phyloP scores from a whole-genome alignment of 2,888 invertebrate species.

The Saturnia pavonia region DNA sequence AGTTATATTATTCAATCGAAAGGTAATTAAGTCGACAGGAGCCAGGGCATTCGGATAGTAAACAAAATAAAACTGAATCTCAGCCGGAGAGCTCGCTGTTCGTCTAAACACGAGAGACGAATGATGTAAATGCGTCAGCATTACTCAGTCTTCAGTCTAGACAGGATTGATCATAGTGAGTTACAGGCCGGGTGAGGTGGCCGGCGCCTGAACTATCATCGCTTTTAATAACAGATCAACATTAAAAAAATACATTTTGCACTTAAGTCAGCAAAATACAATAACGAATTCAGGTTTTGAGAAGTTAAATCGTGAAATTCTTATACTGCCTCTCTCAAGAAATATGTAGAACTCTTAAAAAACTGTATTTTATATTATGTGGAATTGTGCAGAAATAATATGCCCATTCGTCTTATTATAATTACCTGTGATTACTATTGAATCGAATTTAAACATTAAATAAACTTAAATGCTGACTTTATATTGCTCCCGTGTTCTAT shows the following conservation, averaged over 20 bases:
- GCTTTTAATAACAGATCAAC: slow-evolving; percentile 1
- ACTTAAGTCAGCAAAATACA: background rate
- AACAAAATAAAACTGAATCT: slow-evolving; percentile 10
- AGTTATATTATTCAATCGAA: background rate
- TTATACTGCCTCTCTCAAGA: background rate
- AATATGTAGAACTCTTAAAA: background rate
- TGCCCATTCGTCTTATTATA: background rate
- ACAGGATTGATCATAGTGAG: slow-evolving; percentile 11
- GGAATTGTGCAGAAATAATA: background rate
- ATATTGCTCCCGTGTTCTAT: background rate
- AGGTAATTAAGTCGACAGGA: slow-evolving; percentile 3
- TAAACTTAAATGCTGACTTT: background rate
- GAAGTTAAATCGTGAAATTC: background rate
- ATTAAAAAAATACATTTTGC: background rate
- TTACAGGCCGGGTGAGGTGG: background rate
- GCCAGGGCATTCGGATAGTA: slow-evolving; percentile 11
- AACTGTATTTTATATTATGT: too few relatives aligned
- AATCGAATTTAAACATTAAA: background rate
- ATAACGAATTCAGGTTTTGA: background rate
- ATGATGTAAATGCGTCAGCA: slow-evolving; percentile 13
- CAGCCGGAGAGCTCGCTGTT: slow-evolving; percentile 1
- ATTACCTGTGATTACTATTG: background rate
- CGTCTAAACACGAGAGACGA: slow-evolving; percentile 4
- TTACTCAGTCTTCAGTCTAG: slow-evolving; percentile 12
- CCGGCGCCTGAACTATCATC: slow-evolving; percentile 6